Percentiles rank a stretch among this genome's conserved stretches.
phyloP scores from a whole-genome alignment of 2,113 vertebrate genomes.

The human region DNA sequence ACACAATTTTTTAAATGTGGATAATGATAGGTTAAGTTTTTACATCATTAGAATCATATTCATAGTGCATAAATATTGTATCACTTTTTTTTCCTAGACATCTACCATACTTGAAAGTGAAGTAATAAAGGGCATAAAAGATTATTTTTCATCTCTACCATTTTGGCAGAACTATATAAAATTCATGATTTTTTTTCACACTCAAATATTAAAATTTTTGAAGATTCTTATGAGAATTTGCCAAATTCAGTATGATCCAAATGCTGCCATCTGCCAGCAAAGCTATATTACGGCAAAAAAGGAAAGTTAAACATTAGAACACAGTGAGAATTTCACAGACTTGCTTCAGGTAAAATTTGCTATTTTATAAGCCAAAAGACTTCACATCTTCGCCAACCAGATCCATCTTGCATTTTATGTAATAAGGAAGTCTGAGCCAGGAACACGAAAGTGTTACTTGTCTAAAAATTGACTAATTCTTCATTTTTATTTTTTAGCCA shows the following conservation, averaged over 20 bases:
- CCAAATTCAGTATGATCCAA: constrained; percentile 65
- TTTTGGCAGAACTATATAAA: constrained; percentile 38
- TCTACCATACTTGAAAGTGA: neutral
- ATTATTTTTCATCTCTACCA: neutral
- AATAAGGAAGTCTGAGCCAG: constrained; percentile 58
- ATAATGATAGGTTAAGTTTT: neutral
- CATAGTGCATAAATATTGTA: neutral
- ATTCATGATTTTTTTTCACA: neutral
- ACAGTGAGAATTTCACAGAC: constrained; percentile 28
- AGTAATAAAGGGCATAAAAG: neutral
- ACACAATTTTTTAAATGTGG: neutral
- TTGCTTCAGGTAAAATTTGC: constrained; percentile 73
- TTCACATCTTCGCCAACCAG: constrained; percentile 63
- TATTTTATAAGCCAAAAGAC: constrained; percentile 65
- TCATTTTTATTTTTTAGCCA: constrained; percentile 22
- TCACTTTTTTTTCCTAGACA: constrained; percentile 2
- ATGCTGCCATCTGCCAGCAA: constrained; percentile 73
- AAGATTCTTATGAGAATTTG: constrained; percentile 63
- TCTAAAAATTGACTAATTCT: constrained; percentile 8
- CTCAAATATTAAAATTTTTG: constrained; percentile 56
- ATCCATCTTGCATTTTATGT: constrained; percentile 58
- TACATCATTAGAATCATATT: neutral
- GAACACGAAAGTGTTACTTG: constrained; percentile 22
- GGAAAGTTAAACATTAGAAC: constrained; percentile 65
- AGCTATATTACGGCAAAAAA: constrained; percentile 51